phyloP scores from a whole-genome alignment of 2,113 vertebrate species.

The Aix galericulata region DNA sequence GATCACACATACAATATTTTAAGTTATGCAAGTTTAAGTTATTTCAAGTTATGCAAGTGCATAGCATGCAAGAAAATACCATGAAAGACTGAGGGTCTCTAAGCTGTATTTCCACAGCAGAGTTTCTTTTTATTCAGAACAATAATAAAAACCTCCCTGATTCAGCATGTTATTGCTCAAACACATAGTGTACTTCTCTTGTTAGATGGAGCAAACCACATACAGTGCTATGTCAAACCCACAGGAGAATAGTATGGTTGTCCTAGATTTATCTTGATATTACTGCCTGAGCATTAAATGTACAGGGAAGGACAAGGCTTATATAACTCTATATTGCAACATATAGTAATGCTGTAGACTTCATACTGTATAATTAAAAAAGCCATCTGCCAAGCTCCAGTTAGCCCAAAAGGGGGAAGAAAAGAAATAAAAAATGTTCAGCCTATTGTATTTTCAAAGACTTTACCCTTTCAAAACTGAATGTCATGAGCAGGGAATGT shows the following conservation, averaged over 20 bases:
- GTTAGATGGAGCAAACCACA: background rate
- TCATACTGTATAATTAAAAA: background rate
- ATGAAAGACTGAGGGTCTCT: background rate
- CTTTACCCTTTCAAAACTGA: constrained; percentile 46
- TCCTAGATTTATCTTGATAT: background rate
- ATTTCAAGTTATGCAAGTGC: background rate
- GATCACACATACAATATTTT: background rate
- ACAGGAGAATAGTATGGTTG: background rate
- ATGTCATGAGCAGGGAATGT: constrained; percentile 39
- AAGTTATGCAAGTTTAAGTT: background rate
- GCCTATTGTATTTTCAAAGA: constrained; percentile 49
- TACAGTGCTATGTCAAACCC: constrained; percentile 12
- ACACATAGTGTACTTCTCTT: constrained; percentile 16
- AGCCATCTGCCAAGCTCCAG: background rate
- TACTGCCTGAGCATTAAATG: background rate
- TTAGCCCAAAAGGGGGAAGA: background rate
- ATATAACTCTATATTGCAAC: background rate
- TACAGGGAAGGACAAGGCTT: background rate
- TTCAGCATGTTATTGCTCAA: constrained; percentile 15
- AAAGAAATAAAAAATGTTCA: constrained; percentile 27
- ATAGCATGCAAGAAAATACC: background rate
- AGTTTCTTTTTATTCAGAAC: background rate
- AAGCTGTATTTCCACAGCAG: constrained; percentile 21
- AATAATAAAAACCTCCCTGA: background rate
- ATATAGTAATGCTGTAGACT: background rate